Percentiles rank a stretch among this genome's conserved stretches.
These are phyloP conservation scores for Caenorhabditis auriculariae DNA, from an alignment of 2,888 invertebrate genomes.

Conservation along the genomic window DNA sequence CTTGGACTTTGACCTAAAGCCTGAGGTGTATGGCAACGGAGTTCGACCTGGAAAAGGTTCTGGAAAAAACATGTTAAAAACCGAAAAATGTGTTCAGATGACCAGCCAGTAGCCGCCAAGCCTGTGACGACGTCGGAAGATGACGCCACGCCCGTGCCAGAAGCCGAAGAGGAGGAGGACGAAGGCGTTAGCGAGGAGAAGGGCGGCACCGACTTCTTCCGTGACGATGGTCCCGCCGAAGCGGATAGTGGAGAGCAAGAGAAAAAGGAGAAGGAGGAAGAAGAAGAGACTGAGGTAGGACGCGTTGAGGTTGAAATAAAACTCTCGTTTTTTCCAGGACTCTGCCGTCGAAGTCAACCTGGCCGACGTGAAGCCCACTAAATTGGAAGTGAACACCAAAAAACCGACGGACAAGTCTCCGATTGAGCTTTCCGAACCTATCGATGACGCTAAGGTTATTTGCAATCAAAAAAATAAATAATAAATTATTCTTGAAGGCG, in stretches of 20 bases:
- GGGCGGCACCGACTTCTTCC: conserved; percentile 43
- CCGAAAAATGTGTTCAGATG: too few relatives aligned
- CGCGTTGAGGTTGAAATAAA: neutral
- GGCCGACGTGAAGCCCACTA: conserved; percentile 21
- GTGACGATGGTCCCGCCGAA: conserved; percentile 27
- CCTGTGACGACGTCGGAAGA: conserved; percentile 1
- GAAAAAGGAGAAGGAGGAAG: conserved; percentile 12
- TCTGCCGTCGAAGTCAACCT: conserved; percentile 21
- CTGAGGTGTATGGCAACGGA: conserved; percentile 29
- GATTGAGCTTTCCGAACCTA: too few relatives aligned
- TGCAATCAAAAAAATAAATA: too few relatives aligned
- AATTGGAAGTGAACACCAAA: too few relatives aligned
- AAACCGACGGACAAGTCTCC: too few relatives aligned
- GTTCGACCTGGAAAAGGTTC: neutral
- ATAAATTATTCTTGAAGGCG: too few relatives aligned
- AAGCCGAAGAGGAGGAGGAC: conserved; percentile 7
- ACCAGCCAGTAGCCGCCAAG: neutral
- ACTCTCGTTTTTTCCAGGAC: neutral
- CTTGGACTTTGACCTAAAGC: conserved; percentile 40
- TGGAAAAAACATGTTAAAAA: too few relatives aligned
- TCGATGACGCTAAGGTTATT: too few relatives aligned
- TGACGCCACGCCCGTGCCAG: conserved; percentile 5
- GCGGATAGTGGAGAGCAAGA: conserved; percentile 13
- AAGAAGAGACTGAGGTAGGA: conserved; percentile 11
- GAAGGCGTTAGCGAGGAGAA: conserved; percentile 26